Base-by-base conservation (phyloP, 2,113 vertebrate species). In the Bufo gargarizans region DNA sequence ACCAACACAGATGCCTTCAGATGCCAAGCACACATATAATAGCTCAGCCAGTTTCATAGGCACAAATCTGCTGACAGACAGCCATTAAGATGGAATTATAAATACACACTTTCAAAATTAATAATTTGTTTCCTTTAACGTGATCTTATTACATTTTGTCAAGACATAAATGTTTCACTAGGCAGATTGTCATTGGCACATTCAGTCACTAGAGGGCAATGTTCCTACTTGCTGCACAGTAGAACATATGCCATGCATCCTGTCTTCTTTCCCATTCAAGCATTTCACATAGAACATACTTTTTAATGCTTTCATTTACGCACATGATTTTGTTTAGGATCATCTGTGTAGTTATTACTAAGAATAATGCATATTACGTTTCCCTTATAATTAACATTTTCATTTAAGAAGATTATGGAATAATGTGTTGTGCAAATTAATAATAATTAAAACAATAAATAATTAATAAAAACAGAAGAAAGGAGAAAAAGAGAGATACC, bases 121-220 rank as follows among this genome's bases (percentile, higher is more conserved):
- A 33, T 17, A 19, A 76, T 4, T 47, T 2, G 0, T 6, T 74
- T 45, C 3, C 11, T 6, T 76, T 50, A 17, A 76, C 1, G 14
- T 49, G n/a, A 79, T 81, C 3, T 1, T 69, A 33, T 69, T 11
- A 69, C 4, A 69, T 69, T 69, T 22, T 72, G 33, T 45, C 13
- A 72, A 4, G 12, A 6, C 33, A 72, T 14, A 72, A 45, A 45
- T 45, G 63, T 11, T 5, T 80, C 14, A 13, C 14, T 0, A 4
- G 4, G 12, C 9, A 82, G 17, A 13, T 50, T 19, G 65, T 72
- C n/a, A 45, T 63, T 61, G 14, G 16, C 43, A 82, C 4, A 4
- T 83, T 83, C 47, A 7, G 71, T 59, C 84, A 85, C 84, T 85
- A 72, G 84, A 74, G 67, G 84, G 53, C 83, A 85, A 12, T 85